Base-by-base conservation (phyloP, 2,797 vertebrate species). In the Orientallactaga sibirica region DNA sequence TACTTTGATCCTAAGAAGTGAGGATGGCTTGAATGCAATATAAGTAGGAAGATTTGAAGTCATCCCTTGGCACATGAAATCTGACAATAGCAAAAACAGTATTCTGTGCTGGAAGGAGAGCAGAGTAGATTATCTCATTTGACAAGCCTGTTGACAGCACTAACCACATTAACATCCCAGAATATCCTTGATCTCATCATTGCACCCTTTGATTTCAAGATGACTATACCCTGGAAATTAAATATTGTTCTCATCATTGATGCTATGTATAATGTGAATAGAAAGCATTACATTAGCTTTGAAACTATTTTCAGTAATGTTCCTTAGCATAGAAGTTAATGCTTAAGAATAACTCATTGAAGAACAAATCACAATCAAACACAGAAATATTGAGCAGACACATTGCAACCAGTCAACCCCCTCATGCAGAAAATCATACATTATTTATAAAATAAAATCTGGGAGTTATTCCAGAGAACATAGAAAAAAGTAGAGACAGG, bases 381-480 rank as follows among this genome's bases (percentile, higher is more conserved):
- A 94, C 88, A 94, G 67, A 98, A 95, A 97, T 96, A 97, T 93
- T 97, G 97, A 95, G 82, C 33, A 83, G 33, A 66, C n/a, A 70
- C 86, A 94, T 90, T 79, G 5, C 89, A 96, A 93, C 88, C 96
- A 98, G 94, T 96, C 97, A 96, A 70, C 92, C 97, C 94, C 82
- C 94, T 97, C 96, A 96, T 87, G 80, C 41, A 86, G 81, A 97
- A 96, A 97, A 95, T 95, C 71, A 96, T 98, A 80, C 91, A 98
- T 98, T 97, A 98, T 98, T 98, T 97, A 98, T 97, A 61, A 96
- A 41, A 0, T 92, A 97, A 97, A 97, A 97, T 96, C 96, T 96
- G 96, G 97, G 97, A 98, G 58, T 90, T 98, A 96, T 98, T 98
- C 97, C 97, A 98, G 97, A 97, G 91, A 97, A 97, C 87, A 77